Conservation (phyloP, 2,888 invertebrate species). For the Isoperla grammatica region DNA sequence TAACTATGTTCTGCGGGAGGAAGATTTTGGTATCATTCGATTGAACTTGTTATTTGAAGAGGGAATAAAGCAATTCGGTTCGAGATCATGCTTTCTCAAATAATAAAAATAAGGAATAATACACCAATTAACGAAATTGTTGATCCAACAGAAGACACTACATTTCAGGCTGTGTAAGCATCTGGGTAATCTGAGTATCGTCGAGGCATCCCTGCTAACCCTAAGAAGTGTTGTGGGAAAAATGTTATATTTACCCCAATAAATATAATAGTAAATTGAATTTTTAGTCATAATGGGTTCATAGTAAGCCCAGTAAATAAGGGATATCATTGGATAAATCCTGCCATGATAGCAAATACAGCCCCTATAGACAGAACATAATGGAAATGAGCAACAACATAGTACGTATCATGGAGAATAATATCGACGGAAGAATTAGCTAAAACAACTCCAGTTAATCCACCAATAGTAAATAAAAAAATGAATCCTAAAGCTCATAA, state of each 20-base stretch:
- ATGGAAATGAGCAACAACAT: slow-evolving; percentile 78
- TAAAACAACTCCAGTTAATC: slow-evolving; percentile 56
- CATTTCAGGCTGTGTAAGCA: slow-evolving; percentile 59
- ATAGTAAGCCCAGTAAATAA: slow-evolving; percentile 57
- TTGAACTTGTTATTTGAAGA: slow-evolving; percentile 50
- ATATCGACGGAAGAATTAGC: slow-evolving; percentile 74
- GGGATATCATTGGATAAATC: slow-evolving; percentile 66
- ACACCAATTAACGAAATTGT: slow-evolving; percentile 55
- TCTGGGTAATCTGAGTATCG: slow-evolving; percentile 71
- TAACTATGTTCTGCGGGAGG: slow-evolving; percentile 57
- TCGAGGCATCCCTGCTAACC: slow-evolving; percentile 65
- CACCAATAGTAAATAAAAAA: slow-evolving; percentile 70
- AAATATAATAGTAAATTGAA: slow-evolving; percentile 67
- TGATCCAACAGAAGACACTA: slow-evolving; percentile 59
- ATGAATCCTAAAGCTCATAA: slow-evolving; percentile 60
- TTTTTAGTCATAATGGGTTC: slow-evolving; percentile 56
- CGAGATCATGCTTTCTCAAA: slow-evolving; percentile 55
- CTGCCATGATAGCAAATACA: slow-evolving; percentile 70
- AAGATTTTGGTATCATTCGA: slow-evolving; percentile 56
- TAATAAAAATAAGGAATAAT: slow-evolving; percentile 54
- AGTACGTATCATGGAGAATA: slow-evolving; percentile 74
- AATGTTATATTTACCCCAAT: slow-evolving; percentile 61
- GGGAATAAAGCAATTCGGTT: slow-evolving; percentile 49
- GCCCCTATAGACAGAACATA: slow-evolving; percentile 76
- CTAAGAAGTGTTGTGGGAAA: slow-evolving; percentile 48